Evolutionary conservation across 2,113 vertebrate species (phyloP).

Genomic region (Pteruthius melanotis): DNA sequence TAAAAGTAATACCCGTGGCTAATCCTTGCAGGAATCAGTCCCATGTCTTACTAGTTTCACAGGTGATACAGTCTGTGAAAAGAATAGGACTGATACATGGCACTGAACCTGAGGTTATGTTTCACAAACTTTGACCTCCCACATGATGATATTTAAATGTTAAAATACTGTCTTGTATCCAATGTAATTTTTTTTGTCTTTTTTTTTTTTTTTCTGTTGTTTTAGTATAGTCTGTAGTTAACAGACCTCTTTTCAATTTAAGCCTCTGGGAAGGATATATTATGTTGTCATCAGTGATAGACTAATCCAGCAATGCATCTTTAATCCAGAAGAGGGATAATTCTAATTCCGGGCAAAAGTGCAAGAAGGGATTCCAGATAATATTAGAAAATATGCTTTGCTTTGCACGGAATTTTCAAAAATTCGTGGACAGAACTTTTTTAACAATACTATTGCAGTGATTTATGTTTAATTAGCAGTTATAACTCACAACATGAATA

Average conservation of each 20-base stretch:
- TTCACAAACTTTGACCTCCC: not conserved
- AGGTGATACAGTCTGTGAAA: not conserved
- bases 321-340: conserved; percentile 73
- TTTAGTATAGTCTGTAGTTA: conserved; percentile 34
- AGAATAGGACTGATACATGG: not conserved
- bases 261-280: conserved; percentile 64
- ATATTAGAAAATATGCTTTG: conserved; percentile 55
- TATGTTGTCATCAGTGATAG: conserved; percentile 71
- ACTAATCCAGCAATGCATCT: conserved; percentile 70
- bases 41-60: not conserved
- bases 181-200: too few species aligned
- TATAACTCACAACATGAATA: not conserved
- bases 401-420: conserved; percentile 16
- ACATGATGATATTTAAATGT: not conserved
- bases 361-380: conserved; percentile 60
- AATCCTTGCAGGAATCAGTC: not conserved
- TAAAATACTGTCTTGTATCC: not conserved
- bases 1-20: not conserved
- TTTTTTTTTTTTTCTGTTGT: not conserved
- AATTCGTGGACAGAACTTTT: not conserved
- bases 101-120: not conserved
- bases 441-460: not conserved
- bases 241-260: conserved; percentile 64
- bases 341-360: conserved; percentile 69
- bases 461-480: not conserved